A percentile compares a stretch with the other conserved stretches of the same genome.
Conservation (phyloP, 2,113 vertebrate species). For the Mus spicilegus region DNA sequence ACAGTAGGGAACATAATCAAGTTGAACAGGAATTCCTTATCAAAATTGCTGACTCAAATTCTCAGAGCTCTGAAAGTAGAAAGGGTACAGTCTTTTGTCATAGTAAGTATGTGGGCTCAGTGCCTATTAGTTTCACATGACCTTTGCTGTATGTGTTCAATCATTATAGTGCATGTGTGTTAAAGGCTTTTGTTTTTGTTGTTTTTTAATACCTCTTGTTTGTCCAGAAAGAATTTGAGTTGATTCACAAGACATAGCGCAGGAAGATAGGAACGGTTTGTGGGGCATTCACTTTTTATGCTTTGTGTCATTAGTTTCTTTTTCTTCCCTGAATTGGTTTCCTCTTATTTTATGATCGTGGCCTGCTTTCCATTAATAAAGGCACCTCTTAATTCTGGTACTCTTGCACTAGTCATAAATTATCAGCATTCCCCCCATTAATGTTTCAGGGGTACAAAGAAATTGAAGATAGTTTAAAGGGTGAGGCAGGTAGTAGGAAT, state of each 20-base stretch:
- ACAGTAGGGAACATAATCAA: constrained; percentile 58
- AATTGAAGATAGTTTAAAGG: neutral
- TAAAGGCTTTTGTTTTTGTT: constrained; percentile 21
- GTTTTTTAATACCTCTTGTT: constrained; percentile 29
- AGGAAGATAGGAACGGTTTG: neutral
- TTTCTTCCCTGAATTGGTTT: neutral
- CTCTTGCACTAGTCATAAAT: neutral
- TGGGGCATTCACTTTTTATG: neutral
- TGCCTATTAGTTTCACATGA: neutral
- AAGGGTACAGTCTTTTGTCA: constrained; percentile 52
- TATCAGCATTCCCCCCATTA: neutral
- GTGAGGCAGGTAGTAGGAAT: neutral
- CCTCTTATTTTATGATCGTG: neutral
- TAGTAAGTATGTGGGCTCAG: constrained; percentile 8
- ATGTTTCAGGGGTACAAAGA: neutral
- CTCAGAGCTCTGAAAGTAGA: constrained; percentile 64
- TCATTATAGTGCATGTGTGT: constrained; percentile 31
- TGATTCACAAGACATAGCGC: neutral
- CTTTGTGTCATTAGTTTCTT: neutral
- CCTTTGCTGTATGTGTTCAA: constrained; percentile 42
- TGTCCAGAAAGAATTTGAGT: constrained; percentile 14
- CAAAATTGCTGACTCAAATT: constrained; percentile 65
- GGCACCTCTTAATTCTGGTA: neutral
- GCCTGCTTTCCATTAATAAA: neutral
- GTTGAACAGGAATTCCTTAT: constrained; percentile 65